Evolutionary conservation across 2,888 invertebrate genomes (phyloP), one percentile per base, ranked within the genome.

Genomic region (Hesperia comma): DNA sequence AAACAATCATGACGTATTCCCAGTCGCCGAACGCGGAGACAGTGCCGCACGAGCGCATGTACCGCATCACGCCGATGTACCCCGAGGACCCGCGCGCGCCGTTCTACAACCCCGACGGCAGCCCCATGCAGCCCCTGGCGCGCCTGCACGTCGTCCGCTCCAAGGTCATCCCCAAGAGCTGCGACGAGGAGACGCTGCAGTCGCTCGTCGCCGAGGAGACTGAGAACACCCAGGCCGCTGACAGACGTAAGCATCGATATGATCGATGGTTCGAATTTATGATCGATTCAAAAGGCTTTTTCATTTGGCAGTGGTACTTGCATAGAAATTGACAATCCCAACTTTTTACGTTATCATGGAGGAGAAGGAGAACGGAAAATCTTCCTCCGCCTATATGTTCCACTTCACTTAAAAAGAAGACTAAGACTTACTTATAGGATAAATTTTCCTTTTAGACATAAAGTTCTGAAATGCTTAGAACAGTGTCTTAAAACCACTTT

Each of bases 51-150:
- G 97, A 98, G 84, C 94, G 95, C 73, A 99, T 99, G 93, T 95
- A 95, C 78, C 94, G 95, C 69, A 99, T 99, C 77, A 99, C 99
- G 0, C 95, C 97, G 2, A 96, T 95, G 86, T 97, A 96, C 85
- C 99, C 99, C 0, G 97, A 97, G 86, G 97, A 99, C 90, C 96
- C 97, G 0, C 94, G 96, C 69, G 96, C 98, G 0, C 99, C 99
- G 0, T 99, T 99, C 88, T 99, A 97, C 88, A 95, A 97, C 81
- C 95, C 96, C 0, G 87, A 93, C 3, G 92, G 93, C 3, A 78
- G 84, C 21, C 94, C 94, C 63, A 96, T 99, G 93, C 94, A 95
- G 43, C 98, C 99, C 0, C 87, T 99, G 84, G 99, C 99, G 0
- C 79, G 91, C 37, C 93, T 99, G 2, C 95, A 96, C 77, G 92